Percentiles rank a stretch among this genome's conserved stretches.
These are phyloP conservation scores for Amblyraja radiata DNA, from an alignment of 2,797 vertebrate genomes.

Conservation along the genomic window DNA sequence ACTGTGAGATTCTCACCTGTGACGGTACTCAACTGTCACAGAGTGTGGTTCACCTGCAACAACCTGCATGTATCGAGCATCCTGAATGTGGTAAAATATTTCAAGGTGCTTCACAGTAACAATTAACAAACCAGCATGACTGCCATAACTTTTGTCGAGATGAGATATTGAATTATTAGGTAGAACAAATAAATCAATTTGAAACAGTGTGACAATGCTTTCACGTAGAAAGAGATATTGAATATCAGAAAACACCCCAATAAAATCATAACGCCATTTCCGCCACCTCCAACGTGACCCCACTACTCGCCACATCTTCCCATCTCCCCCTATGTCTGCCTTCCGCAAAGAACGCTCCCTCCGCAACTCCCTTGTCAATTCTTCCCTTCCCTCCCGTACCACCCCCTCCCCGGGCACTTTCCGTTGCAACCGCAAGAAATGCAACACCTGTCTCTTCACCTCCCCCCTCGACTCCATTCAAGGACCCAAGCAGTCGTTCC, in stretches of 20 bases:
- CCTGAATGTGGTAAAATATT: not conserved
- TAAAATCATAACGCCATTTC: not conserved
- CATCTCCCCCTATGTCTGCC: too few species aligned
- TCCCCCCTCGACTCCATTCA: too few species aligned
- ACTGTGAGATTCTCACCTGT: not conserved
- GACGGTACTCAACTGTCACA: not conserved
- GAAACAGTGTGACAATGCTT: not conserved
- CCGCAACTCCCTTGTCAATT: too few species aligned
- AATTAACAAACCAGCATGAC: not conserved
- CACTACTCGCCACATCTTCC: too few species aligned
- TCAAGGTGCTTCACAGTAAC: not conserved
- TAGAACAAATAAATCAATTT: not conserved
- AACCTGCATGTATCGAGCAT: not conserved
- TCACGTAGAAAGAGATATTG: not conserved
- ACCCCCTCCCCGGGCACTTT: too few species aligned
- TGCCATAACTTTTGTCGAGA: not conserved
- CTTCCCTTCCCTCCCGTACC: too few species aligned
- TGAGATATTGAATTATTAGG: not conserved
- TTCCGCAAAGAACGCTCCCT: too few species aligned
- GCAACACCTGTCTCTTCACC: too few species aligned
- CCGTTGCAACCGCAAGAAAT: too few species aligned
- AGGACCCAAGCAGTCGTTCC: too few species aligned
- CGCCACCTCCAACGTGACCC: too few species aligned
- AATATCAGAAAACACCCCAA: not conserved
- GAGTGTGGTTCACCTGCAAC: not conserved